These are phyloP conservation scores for Melanostigma gelatinosum DNA, from an alignment of 2,113 vertebrate species.

Conservation along the genomic window DNA sequence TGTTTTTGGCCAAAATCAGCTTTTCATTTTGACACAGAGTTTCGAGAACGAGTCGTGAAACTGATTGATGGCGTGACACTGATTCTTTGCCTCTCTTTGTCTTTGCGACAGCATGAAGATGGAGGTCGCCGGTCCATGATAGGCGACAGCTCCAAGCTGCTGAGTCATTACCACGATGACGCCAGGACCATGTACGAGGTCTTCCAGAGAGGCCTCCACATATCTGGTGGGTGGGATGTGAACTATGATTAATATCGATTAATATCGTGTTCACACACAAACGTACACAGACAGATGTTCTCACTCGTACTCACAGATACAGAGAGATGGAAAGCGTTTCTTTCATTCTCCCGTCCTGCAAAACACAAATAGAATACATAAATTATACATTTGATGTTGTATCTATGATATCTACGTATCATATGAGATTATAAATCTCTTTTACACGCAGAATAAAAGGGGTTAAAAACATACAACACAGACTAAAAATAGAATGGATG, in stretches of 20 bases:
- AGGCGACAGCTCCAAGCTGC: constrained; percentile 85
- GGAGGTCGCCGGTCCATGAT: constrained; percentile 92
- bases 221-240: constrained; percentile 87
- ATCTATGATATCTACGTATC: not conserved
- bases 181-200: constrained; percentile 97
- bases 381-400: too few relatives aligned
- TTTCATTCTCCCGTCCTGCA: not conserved
- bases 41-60: not conserved
- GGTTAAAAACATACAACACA: not conserved
- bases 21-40: not conserved
- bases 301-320: not conserved
- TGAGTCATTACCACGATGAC: constrained; percentile 94
- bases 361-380: not conserved
- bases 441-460: not conserved
- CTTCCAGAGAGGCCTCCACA: constrained; percentile 92
- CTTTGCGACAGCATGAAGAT: constrained; percentile 73
- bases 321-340: not conserved
- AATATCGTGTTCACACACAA: not conserved
- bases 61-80: not conserved
- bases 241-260: not conserved
- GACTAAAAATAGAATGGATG: not conserved
- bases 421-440: not conserved
- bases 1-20: not conserved
- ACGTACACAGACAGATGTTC: not conserved
- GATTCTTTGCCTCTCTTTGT: not conserved